Base-by-base conservation (phyloP, 2,888 invertebrate species). In the Parthenolecanium corni region DNA sequence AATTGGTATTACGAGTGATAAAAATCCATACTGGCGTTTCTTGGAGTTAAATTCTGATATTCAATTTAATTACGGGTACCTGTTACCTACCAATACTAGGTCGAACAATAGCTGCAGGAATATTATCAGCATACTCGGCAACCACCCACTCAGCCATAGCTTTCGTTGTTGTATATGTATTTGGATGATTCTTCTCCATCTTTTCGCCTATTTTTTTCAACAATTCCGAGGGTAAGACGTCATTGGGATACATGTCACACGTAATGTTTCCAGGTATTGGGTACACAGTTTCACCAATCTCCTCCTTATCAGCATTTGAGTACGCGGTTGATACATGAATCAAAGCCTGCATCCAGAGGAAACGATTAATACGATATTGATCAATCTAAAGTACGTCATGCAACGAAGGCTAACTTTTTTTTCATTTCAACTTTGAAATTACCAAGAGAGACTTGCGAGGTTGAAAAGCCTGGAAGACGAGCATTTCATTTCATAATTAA, bases 281-380 rank as follows among this genome's bases (percentile, higher is more conserved):
- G 67, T 79, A 79, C 1, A 79, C 74, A 6, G 72, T 71, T 69
- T 79, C 79, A 49, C 75, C 74, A 3, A 79, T 75, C 66, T 72
- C 73, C n/a, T 71, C 70, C 65, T 75, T 71, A 67, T 78, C 76
- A 69, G 78, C 78, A 70, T 79, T 79, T 52, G 77, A 90, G 74
- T 92, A 94, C 0, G 93, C 84, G 0, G 94, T 93, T 1, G 93
- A 93, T 5, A 93, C 81, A 73, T 94, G 86, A 52, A 82, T 78
- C 71, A 86, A 82, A 3, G 85, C 75, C 82, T 83, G 73, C 6
- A 70, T 69, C 56, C 49, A 20, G 18, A 52, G 14, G 51, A 44
- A 40, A 21, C 23, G 6, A 51, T 2, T 18, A 46, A 18, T 46
- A 6, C 9, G 38, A 11, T 38, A 11, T 38, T 11, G 14, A 38